Evolutionary conservation across 2,113 vertebrate genomes (phyloP).

Genomic region (pig (Sus scrofa)): DNA sequence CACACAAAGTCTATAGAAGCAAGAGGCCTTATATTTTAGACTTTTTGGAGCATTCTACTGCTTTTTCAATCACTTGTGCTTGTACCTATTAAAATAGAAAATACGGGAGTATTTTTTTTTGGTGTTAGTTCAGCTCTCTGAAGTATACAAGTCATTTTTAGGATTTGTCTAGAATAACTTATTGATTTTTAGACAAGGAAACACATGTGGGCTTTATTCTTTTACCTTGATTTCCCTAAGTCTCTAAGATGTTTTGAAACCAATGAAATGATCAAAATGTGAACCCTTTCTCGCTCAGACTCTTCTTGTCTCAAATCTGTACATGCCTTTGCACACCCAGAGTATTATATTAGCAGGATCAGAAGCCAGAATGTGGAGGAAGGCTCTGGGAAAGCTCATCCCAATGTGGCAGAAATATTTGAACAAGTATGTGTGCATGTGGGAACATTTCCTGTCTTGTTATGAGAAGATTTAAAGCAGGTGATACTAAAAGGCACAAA

Average conservation of each 20-base stretch:
- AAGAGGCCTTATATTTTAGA: not conserved
- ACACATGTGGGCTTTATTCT: not conserved
- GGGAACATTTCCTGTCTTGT: not conserved
- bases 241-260: not conserved
- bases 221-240: not conserved
- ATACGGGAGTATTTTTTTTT: not conserved
- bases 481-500: not conserved
- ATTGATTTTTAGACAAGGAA: constrained; percentile 51
- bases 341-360: not conserved
- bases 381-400: not conserved
- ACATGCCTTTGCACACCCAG: not conserved
- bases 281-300: not conserved
- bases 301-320: not conserved
- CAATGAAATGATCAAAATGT: not conserved
- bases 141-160: constrained; percentile 6
- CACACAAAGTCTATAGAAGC: not conserved
- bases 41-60: not conserved
- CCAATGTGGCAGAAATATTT: not conserved
- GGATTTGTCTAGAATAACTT: not conserved
- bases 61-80: constrained; percentile 9
- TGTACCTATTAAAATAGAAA: constrained; percentile 48
- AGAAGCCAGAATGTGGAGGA: not conserved
- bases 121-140: not conserved
- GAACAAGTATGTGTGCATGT: not conserved
- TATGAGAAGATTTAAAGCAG: constrained; percentile 15